These are phyloP conservation scores for Shinisaurus crocodilurus DNA, from an alignment of 2,113 vertebrate genomes.

Conservation along the genomic window DNA sequence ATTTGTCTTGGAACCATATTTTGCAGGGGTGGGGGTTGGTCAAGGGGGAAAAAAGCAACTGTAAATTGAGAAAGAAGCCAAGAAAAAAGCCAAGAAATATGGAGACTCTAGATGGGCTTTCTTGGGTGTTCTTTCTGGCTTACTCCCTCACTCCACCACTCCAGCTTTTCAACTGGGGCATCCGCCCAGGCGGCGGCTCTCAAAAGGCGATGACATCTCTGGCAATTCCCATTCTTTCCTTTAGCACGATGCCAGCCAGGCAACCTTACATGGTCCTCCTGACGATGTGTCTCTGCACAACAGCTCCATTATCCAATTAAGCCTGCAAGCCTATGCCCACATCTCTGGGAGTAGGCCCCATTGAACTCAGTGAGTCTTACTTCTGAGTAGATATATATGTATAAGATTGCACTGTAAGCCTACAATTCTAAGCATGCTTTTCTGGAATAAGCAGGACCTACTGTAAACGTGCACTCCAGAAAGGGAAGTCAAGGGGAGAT, in stretches of 20 bases:
- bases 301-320: neutral
- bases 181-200: neutral
- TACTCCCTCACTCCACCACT: neutral
- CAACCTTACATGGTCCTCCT: neutral
- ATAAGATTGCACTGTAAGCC: neutral
- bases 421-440: neutral
- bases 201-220: neutral
- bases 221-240: conserved; percentile 7
- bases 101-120: neutral
- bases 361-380: neutral
- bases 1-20: neutral
- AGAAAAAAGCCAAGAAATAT: neutral
- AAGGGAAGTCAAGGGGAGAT: neutral
- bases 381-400: neutral
- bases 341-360: neutral
- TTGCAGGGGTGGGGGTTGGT: neutral
- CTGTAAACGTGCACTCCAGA: neutral
- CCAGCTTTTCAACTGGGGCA: conserved; percentile 15
- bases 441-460: neutral
- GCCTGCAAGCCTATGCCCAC: no score
- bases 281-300: neutral
- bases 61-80: neutral
- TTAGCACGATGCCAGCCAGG: neutral
- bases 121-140: neutral
- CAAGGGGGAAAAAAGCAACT: neutral